Base-by-base conservation (phyloP, 1,140 invertebrate genomes). In the Anastrepha ludens region DNA sequence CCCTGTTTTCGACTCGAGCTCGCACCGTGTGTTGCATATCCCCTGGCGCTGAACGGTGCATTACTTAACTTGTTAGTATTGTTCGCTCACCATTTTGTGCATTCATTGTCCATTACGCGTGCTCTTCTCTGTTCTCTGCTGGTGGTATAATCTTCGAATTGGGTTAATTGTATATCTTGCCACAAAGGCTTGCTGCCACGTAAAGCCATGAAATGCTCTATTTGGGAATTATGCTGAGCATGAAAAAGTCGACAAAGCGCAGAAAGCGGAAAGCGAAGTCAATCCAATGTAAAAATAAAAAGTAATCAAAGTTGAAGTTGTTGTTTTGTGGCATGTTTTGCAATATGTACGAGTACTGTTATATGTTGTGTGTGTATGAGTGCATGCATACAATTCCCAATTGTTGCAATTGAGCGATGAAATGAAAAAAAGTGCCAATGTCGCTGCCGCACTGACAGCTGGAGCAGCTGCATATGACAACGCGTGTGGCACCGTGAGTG, bases 331-430 rank as follows among this genome's bases (percentile, higher is more conserved):
- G 60, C 60, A n/a, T 62, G 15, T 62, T 62, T 29, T 1, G 29
- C 29, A 29, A 29, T 29, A 29, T 29, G 29, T 29, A 29, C 29
- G 29, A 29, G 29, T 29, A 29, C 29, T 29, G 29, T 29, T 29
- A 29, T 29, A 29, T 29, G 29, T 29, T 29, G 29, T 29, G 29
- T 29, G 60, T 62, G 60, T 62, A 62, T 13, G 13, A 62, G 60
- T 62, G 60, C 60, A 62, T 62, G 60, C 60, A 62, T 62, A n/a
- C 60, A 62, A 62, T 62, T 62, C 60, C 60, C 60, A 62, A 62
- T 62, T 62, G 60, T n/a, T 17, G 60, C 60, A n/a, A 62, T 62
- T 62, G 60, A 62, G 15, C 29, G 9, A 41, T 44, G 29, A 41
- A 67, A 67, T 41, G 65, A 67, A 67, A 67, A 67, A 67, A 67